A percentile compares a stretch with the other conserved stretches of the same genome.
phyloP scores from a whole-genome alignment of 2,113 vertebrate species.

The Penelope pileata region DNA sequence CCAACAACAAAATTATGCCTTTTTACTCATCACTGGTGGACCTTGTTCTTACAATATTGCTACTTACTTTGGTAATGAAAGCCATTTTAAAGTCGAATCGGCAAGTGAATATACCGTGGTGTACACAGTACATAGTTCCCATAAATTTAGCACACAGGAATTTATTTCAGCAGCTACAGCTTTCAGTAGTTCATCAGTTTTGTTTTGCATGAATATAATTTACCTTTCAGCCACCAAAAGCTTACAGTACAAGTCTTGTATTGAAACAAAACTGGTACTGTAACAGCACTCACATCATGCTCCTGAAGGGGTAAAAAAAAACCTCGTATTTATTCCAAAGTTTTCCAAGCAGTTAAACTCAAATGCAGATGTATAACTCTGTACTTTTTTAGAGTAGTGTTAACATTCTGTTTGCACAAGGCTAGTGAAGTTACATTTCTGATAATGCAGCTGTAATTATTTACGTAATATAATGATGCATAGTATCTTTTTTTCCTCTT shows the following conservation, averaged over 20 bases:
- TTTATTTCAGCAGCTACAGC: constrained; percentile 72
- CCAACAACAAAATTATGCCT: constrained; percentile 58
- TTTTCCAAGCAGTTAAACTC: constrained; percentile 72
- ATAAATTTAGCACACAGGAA: constrained; percentile 71
- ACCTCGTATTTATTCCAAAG: constrained; percentile 64
- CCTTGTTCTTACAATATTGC: constrained; percentile 46
- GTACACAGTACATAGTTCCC: constrained; percentile 56
- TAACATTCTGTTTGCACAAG: constrained; percentile 52
- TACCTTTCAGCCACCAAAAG: constrained; percentile 74
- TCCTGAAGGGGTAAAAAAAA: constrained; percentile 18
- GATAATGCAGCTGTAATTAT: not conserved
- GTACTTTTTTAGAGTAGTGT: constrained; percentile 40
- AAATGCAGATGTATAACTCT: constrained; percentile 55
- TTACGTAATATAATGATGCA: not conserved
- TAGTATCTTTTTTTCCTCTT: not conserved
- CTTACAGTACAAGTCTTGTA: constrained; percentile 78
- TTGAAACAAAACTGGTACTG: constrained; percentile 79
- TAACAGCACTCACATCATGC: constrained; percentile 68
- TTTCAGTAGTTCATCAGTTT: constrained; percentile 77
- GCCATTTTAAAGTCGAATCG: constrained; percentile 55
- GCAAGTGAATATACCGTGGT: constrained; percentile 57
- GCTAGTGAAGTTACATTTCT: not conserved
- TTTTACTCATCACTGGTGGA: constrained; percentile 27
- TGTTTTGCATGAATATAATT: constrained; percentile 73
- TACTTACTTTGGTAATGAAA: constrained; percentile 51